These are phyloP conservation scores for Polydesmus complanatus DNA, from an alignment of 2,888 invertebrate species.

Conservation along the genomic window DNA sequence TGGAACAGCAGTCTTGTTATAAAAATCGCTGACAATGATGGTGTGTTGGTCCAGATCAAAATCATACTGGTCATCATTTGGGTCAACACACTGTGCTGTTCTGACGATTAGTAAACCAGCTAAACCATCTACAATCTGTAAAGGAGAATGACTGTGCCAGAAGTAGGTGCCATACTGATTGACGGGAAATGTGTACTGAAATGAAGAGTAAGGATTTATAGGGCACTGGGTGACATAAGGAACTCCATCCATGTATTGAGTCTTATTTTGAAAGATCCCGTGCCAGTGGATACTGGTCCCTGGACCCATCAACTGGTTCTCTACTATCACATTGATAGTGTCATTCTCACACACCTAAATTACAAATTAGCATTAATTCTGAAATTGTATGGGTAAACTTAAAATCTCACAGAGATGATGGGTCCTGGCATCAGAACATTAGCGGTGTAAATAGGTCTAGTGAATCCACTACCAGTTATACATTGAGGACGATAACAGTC, in stretches of 20 bases:
- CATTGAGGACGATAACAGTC: conserved; percentile 70
- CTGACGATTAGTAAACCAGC: conserved; percentile 71
- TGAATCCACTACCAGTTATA: conserved; percentile 66
- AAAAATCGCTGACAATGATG: conserved; percentile 72
- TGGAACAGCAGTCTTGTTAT: conserved; percentile 37
- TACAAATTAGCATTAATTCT: no score
- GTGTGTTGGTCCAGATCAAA: conserved; percentile 80
- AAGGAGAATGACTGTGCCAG: conserved; percentile 71
- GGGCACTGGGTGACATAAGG: conserved; percentile 75
- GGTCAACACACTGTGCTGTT: conserved; percentile 68
- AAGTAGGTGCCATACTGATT: conserved; percentile 68
- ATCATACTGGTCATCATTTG: conserved; percentile 72
- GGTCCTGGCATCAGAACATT: conserved; percentile 83
- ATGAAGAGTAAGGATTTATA: conserved; percentile 56
- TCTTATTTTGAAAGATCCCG: no score
- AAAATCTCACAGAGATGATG: conserved; percentile 52
- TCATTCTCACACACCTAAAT: no score
- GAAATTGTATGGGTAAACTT: no score
- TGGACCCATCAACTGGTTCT: no score
- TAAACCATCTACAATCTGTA: conserved; percentile 74
- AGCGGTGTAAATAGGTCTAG: conserved; percentile 57
- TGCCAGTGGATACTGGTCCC: no score
- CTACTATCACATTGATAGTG: no score
- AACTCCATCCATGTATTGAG: no score
- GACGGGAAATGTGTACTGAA: conserved; percentile 73